A percentile compares a stretch with the other conserved stretches of the same genome.
Conservation (phyloP, 2,888 invertebrate genomes). For the Slavum lentiscoides region DNA sequence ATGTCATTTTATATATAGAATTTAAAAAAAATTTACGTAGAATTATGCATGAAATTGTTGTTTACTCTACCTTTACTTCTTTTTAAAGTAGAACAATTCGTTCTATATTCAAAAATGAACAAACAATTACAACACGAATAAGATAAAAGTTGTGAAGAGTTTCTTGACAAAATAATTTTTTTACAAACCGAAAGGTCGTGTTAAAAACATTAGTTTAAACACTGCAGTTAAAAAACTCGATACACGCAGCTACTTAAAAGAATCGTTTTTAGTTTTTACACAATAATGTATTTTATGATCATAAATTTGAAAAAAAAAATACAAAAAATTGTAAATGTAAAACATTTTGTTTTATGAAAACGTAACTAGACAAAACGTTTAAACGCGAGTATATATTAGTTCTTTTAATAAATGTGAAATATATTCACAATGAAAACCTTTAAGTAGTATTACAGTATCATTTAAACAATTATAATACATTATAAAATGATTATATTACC, state of each 20-base stretch:
- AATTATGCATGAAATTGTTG: constrained; percentile 12
- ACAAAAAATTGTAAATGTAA: background rate
- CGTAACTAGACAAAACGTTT: no score
- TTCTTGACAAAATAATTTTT: no score
- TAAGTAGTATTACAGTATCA: background rate
- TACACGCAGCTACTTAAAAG: background rate
- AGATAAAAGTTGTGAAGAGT: no score
- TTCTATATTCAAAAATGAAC: background rate
- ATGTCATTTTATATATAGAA: background rate
- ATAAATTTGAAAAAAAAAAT: background rate
- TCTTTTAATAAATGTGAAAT: background rate
- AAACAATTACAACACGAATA: no score
- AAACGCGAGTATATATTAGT: no score
- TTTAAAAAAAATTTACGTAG: no score
- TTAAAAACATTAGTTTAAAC: background rate
- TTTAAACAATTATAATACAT: constrained; percentile 3
- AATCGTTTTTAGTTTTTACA: background rate
- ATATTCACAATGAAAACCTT: background rate
- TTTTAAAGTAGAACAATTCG: background rate
- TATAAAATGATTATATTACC: background rate
- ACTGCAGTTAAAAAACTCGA: no score
- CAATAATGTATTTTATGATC: background rate
- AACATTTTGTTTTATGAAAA: background rate
- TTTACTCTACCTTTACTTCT: background rate
- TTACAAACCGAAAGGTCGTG: no score